Base-by-base conservation (phyloP, 2,113 vertebrate genomes). In the Petaurus breviceps region DNA sequence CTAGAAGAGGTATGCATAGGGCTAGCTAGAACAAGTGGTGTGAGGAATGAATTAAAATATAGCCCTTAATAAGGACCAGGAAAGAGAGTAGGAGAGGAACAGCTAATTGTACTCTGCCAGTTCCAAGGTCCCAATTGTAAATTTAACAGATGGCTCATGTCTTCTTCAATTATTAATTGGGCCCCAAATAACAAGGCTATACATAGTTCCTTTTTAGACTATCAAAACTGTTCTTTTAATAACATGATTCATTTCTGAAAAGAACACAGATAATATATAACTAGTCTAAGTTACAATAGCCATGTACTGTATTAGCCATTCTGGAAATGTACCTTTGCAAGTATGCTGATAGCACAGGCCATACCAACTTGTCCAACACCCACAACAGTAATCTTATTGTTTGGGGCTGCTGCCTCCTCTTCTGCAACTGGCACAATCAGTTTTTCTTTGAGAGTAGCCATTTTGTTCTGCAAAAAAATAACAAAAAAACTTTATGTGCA, bases 331-430 rank as follows among this genome's bases (percentile, higher is more conserved):
- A 99, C 99, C 99, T 99, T 98, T 92, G 98, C 98, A 89, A 99
- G 99, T 98, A 99, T 98, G 98, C 99, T 99, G 98, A 99, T 95
- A 1, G 99, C 99, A 77, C 99, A 99, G 0, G 99, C 99, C 99
- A 99, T 99, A 55, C 99, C 99, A 90, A 99, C 99, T 98, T 99
- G 99, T 23, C 99, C 99, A 47, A 99, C 99, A 0, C 99, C 99
- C 4, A 99, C 99, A 37, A 99, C 96, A 0, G 99, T 99, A 97
- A 99, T 99, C 98, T 99, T 99, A 98, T 99, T 99, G 98, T 98
- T 99, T 8, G 99, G 99, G 0, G 94, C n/a, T 0, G 97, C 84
- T 0, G 97, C 0, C 0, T 98, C 90, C 3, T 55, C 98, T 2
- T 97, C 95, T 0, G 98, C 98, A 50, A 99, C 12, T 0, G 99